Conservation (phyloP, 2,797 vertebrate species). For the Peromyscus nudipes region DNA sequence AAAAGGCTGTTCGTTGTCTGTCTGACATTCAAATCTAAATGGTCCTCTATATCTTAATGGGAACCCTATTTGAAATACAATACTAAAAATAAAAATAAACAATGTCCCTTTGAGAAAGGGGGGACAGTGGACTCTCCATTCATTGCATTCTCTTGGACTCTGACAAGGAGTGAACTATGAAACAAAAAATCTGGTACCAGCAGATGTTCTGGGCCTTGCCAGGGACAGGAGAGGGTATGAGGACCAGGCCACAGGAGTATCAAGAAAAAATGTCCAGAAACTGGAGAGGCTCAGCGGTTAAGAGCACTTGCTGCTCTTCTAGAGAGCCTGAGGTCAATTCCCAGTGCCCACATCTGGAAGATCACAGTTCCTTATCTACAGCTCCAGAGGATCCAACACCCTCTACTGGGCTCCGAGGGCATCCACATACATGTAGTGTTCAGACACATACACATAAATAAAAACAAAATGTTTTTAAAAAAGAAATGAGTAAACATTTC, state of each 20-base stretch:
- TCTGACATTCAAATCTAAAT: conserved; percentile 63
- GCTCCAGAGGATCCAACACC: neutral
- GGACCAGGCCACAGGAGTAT: neutral
- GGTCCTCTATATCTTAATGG: neutral
- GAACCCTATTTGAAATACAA: neutral
- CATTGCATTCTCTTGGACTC: neutral
- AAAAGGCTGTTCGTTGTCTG: neutral
- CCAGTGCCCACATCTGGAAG: neutral
- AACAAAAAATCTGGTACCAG: neutral
- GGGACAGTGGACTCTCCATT: too few species aligned
- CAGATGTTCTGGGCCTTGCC: neutral
- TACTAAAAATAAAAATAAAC: neutral
- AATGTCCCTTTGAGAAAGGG: neutral
- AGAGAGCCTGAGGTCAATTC: too few species aligned
- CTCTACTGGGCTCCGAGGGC: neutral
- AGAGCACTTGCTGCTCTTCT: neutral
- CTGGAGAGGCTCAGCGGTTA: neutral
- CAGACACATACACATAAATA: neutral
- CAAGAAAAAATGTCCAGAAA: neutral
- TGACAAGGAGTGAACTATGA: neutral
- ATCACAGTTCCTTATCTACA: neutral
- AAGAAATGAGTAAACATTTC: neutral
- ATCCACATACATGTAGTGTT: neutral
- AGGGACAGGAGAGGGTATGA: too few species aligned
- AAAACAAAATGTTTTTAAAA: neutral